Base-by-base conservation (phyloP, 2,888 invertebrate species). In the Dione vanillae region DNA sequence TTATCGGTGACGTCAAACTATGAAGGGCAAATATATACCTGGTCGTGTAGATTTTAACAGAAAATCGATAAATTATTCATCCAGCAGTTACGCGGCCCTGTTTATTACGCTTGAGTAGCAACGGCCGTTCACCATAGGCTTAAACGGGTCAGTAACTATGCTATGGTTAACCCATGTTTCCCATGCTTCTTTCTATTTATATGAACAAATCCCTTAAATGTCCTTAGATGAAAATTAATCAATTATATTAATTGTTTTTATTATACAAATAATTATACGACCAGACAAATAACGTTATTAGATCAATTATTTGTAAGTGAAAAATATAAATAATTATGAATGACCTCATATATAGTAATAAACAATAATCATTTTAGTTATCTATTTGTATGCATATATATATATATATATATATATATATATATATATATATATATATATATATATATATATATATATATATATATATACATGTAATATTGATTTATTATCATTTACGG, bases 21-120 rank as follows among this genome's bases (percentile, higher is more conserved):
- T 77, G 76, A 78, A 79, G 69, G 71, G 66, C 73, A 61, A 72
- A 68, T 65, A 71, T 47, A 79, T 79, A 78, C 80, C 74, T 72
- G 72, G 72, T 78, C 74, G 77, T 77, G 79, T 79, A 76, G 78
- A 79, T 78, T 81, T 80, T 81, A 80, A 80, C 82, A 80, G 80
- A 79, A 82, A 84, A 83, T 82, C 83, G 77, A 84, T 83, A 83
- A 79, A 79, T 79, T 81, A 83, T 82, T 82, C 79, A 80, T 78
- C 54, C 70, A 73, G 73, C 74, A 74, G 37, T 40, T 64, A 76
- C 75, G 72, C 61, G 70, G 65, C 59, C 69, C 68, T 70, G 71
- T 74, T 75, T 74, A 73, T 75, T 64, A 73, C 71, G 71, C 66
- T 66, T 67, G 66, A 70, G 47, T 72, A 43, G 62, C 47, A 69